Evolutionary conservation across 2,113 vertebrate species (phyloP).

Genomic region (Lamprotornis superbus): DNA sequence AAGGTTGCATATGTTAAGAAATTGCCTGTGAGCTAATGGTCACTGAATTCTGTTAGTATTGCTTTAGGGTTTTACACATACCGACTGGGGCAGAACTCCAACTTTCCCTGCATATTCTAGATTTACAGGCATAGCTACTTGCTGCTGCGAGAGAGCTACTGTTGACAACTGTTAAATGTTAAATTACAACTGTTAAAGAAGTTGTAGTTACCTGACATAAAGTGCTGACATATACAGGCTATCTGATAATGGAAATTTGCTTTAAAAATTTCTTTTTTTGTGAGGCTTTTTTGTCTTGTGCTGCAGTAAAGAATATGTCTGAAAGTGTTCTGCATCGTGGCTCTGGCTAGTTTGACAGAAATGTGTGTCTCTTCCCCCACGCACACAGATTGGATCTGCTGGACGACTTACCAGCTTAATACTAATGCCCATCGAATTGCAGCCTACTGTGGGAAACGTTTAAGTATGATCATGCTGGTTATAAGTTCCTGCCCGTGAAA

Average conservation of each 20-base stretch:
- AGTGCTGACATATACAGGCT: background rate
- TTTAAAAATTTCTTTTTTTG: background rate
- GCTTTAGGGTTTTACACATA: background rate
- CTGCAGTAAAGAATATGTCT: background rate
- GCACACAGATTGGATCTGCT: background rate
- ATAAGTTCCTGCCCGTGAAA: background rate
- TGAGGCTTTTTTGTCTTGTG: background rate
- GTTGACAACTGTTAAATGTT: background rate
- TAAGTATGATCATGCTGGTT: accelerated
- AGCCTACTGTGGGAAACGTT: background rate
- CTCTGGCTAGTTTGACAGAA: background rate
- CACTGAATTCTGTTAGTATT: background rate
- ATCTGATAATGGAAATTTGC: background rate
- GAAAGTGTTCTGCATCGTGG: background rate
- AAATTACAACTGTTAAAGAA: background rate
- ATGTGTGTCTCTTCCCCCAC: accelerated
- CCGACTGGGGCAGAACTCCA: background rate
- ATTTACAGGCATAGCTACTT: background rate
- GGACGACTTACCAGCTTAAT: background rate
- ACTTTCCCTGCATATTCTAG: background rate
- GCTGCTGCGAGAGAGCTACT: background rate
- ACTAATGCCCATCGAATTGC: background rate
- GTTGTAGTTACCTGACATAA: background rate
- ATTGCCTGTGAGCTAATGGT: background rate
- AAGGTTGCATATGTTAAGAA: background rate